These are phyloP conservation scores for Anguilla pacifica DNA, from an alignment of 2,797 vertebrate genomes.

Conservation along the genomic window DNA sequence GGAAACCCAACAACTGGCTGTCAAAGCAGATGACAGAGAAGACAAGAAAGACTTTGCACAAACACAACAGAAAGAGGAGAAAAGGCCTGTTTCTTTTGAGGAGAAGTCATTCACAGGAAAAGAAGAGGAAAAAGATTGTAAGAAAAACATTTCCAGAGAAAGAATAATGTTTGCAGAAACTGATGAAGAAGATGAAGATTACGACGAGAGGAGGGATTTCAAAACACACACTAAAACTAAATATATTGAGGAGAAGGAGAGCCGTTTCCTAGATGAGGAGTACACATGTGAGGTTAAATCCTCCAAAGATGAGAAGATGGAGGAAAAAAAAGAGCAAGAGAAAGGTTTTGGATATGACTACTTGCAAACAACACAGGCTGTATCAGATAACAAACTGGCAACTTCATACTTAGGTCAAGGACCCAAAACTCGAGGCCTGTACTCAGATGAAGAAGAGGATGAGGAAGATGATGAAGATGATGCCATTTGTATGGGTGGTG, in stretches of 20 bases:
- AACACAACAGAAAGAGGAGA: constrained; percentile 9
- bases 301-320: constrained; percentile 52
- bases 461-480: constrained; percentile 60
- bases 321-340: constrained; percentile 42
- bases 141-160: constrained; percentile 54
- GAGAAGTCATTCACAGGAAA: background rate
- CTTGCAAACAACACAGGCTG: constrained; percentile 38
- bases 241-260: constrained; percentile 87
- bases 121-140: constrained; percentile 43
- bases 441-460: constrained; percentile 66
- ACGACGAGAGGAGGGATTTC: constrained; percentile 58
- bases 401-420: constrained; percentile 54
- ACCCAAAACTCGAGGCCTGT: constrained; percentile 59
- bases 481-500: constrained; percentile 48
- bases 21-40: constrained; percentile 56
- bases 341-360: constrained; percentile 31
- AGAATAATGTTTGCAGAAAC: constrained; percentile 62
- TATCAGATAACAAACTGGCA: constrained; percentile 49
- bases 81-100: constrained; percentile 31
- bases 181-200: constrained; percentile 71
- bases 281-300: constrained; percentile 69
- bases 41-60: constrained; percentile 48
- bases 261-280: constrained; percentile 89
- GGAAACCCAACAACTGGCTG: constrained; percentile 25
- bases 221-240: constrained; percentile 73